Conservation (phyloP, 2,888 invertebrate species). For the Carterocephalus palaemon region DNA sequence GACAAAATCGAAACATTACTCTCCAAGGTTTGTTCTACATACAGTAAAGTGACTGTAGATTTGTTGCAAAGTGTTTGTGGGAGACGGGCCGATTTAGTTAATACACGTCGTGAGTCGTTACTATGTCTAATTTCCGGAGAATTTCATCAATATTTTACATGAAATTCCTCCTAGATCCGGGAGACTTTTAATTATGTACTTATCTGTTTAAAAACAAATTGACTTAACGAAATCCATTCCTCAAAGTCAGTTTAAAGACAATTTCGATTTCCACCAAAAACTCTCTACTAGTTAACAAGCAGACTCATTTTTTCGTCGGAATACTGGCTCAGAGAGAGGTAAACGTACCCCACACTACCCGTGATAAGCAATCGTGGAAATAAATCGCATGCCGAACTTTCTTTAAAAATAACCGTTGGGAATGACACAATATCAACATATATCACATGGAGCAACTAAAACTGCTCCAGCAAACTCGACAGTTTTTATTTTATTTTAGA, state of each 20-base stretch:
- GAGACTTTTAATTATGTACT: conserved; percentile 14
- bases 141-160: conserved; percentile 17
- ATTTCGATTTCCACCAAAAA: conserved; percentile 5
- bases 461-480: conserved; percentile 23
- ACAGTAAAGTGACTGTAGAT: conserved; percentile 19
- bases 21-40: conserved; percentile 14
- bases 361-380: neutral
- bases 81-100: conserved; percentile 22
- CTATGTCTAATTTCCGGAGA: conserved; percentile 20
- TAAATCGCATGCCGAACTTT: too few relatives aligned
- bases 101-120: too few relatives aligned
- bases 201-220: conserved; percentile 14
- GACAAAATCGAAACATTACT: conserved; percentile 17
- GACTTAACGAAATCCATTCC: neutral
- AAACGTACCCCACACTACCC: too few relatives aligned
- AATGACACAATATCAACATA: conserved; percentile 15
- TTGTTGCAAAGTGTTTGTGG: conserved; percentile 24
- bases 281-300: conserved; percentile 16
- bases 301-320: too few relatives aligned
- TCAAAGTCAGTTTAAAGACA: neutral
- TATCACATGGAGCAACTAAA: neutral
- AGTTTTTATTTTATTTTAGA: conserved; percentile 14
- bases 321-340: too few relatives aligned
- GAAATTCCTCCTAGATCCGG: conserved; percentile 21
- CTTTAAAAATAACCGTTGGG: conserved; percentile 14